phyloP scores from a whole-genome alignment of 2,888 invertebrate genomes.

The Polylopha cassiicola region DNA sequence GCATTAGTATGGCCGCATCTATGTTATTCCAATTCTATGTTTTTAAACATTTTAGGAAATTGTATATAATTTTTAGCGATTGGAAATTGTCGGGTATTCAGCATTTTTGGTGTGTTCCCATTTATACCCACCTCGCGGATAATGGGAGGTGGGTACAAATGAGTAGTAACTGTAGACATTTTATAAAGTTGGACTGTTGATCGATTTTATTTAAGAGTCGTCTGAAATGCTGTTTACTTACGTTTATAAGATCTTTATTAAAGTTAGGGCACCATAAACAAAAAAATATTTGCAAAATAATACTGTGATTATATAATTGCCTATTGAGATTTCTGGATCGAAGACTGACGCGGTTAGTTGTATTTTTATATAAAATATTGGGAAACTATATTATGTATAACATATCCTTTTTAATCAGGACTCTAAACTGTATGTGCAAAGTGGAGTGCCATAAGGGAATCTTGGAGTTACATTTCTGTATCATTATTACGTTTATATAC shows the following conservation, averaged over 20 bases:
- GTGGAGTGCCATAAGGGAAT: conserved; percentile 60
- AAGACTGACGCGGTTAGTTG: conserved; percentile 63
- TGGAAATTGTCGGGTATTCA: too few species aligned
- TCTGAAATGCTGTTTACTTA: too few species aligned
- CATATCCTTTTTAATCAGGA: conserved; percentile 32
- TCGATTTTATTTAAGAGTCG: too few species aligned
- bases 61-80: too few species aligned
- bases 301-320: conserved; percentile 70
- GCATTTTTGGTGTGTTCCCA: too few species aligned
- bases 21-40: too few species aligned
- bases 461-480: conserved; percentile 22
- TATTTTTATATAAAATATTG: conserved; percentile 39
- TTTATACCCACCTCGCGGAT: too few species aligned
- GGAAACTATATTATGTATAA: conserved; percentile 36
- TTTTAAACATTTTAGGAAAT: too few species aligned
- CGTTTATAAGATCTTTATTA: conserved; percentile 9
- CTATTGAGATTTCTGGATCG: conserved; percentile 72
- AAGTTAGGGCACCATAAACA: conserved; percentile 50
- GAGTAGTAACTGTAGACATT: too few species aligned
- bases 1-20: too few species aligned
- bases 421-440: conserved; percentile 53
- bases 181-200: too few species aligned
- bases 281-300: conserved; percentile 39
- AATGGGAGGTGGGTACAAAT: too few species aligned
- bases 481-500: conserved; percentile 21